phyloP scores from a whole-genome alignment of 2,797 vertebrate species.

The Onychomys arenicola region DNA sequence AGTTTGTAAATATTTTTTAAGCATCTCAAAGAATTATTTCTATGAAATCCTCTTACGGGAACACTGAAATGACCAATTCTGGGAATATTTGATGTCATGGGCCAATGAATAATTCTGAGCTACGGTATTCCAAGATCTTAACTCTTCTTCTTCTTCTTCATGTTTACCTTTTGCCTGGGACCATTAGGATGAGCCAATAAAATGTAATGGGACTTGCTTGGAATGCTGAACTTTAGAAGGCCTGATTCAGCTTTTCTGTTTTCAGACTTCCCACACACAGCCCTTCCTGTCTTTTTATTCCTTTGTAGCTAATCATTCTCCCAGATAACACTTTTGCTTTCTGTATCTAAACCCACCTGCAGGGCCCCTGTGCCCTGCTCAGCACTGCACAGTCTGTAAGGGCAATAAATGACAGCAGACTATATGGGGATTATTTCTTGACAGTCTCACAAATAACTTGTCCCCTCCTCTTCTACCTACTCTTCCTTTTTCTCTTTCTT shows the following conservation, averaged over 20 bases:
- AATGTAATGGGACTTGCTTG: slow-evolving; percentile 36
- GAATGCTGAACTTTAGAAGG: slow-evolving; percentile 35
- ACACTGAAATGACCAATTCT: not conserved
- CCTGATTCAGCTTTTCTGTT: not conserved
- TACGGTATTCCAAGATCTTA: not conserved
- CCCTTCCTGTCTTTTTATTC: not conserved
- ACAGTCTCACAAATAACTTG: not conserved
- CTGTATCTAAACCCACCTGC: not conserved
- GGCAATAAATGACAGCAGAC: not conserved
- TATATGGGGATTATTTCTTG: not conserved
- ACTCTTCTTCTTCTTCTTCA: not conserved
- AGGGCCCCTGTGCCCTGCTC: not conserved
- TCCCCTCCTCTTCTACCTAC: not conserved
- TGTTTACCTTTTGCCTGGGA: not conserved
- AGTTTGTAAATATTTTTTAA: not conserved
- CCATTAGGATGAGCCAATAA: not conserved
- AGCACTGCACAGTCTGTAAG: not conserved
- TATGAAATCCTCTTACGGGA: not conserved
- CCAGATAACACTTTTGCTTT: not conserved
- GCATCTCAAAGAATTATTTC: slow-evolving; percentile 18
- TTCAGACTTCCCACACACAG: not conserved
- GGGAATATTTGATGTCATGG: not conserved
- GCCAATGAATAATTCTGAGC: not conserved
- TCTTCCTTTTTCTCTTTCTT: not conserved
- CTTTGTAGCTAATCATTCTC: not conserved